Percentiles rank a stretch among this genome's conserved stretches.
Conservation (phyloP, 2,113 vertebrate species). For the Cygnus atratus region DNA sequence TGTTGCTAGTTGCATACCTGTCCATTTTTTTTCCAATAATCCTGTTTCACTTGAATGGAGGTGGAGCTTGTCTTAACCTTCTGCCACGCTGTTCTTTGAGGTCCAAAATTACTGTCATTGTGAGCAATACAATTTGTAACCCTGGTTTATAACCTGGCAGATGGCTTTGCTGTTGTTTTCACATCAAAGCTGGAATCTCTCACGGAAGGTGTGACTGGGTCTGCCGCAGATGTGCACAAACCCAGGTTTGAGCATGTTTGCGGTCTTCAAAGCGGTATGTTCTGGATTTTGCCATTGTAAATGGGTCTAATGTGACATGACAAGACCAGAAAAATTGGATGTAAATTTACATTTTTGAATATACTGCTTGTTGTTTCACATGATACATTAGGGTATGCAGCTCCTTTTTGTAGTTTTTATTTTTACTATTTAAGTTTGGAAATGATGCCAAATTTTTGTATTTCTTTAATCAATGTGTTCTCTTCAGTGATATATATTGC, state of each 20-base stretch:
- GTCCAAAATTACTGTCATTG: constrained; percentile 72
- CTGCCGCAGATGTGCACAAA: constrained; percentile 43
- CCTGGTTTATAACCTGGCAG: constrained; percentile 44
- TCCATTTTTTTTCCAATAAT: constrained; percentile 70
- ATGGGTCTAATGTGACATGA: constrained; percentile 85
- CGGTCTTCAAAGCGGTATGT: constrained; percentile 69
- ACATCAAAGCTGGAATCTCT: constrained; percentile 52
- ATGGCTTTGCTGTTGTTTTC: constrained; percentile 9
- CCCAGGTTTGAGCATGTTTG: constrained; percentile 49
- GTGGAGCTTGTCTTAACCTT: constrained; percentile 73
- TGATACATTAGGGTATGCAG: constrained; percentile 84
- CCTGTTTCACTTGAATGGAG: constrained; percentile 80
- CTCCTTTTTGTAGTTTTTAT: constrained; percentile 87
- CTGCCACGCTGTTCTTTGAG: constrained; percentile 72
- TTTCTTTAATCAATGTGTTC: constrained; percentile 89
- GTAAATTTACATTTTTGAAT: constrained; percentile 86
- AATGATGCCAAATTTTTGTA: constrained; percentile 90
- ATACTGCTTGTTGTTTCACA: constrained; percentile 85
- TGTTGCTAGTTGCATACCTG: constrained; percentile 72
- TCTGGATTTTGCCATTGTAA: constrained; percentile 83
- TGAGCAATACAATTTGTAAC: constrained; percentile 47
- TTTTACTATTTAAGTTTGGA: constrained; percentile 90
- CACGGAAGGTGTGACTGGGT: constrained; percentile 54
- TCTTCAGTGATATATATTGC: constrained; percentile 87
- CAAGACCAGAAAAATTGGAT: constrained; percentile 81